A percentile compares a stretch with the other conserved stretches of the same genome.
Conservation (phyloP, 2,888 invertebrate species). For the Adelognathus sp. region DNA sequence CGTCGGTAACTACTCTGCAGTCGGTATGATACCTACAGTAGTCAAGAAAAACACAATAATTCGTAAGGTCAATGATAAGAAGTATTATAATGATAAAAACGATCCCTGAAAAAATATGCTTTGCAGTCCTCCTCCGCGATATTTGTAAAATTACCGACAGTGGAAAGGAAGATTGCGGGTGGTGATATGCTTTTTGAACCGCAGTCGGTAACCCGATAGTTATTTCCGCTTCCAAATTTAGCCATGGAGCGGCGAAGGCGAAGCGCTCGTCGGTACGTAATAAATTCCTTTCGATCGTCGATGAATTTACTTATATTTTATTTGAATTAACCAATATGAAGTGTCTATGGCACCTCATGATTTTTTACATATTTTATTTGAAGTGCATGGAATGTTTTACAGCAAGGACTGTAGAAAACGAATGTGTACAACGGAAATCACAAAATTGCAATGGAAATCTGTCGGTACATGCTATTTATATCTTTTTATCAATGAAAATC, state of each 20-base stretch:
- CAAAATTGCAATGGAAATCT: no score
- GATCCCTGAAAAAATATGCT: no score
- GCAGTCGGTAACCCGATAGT: not conserved
- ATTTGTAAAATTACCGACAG: not conserved
- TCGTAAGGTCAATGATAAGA: not conserved
- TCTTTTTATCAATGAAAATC: not conserved
- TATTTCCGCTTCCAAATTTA: not conserved
- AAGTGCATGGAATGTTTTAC: no score
- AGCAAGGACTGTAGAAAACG: no score
- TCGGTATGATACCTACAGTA: not conserved
- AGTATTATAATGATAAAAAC: not conserved
- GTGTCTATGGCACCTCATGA: no score
- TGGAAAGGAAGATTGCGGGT: not conserved
- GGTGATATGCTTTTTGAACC: not conserved
- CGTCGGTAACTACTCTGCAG: not conserved
- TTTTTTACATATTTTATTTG: no score
- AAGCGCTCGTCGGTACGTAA: not conserved
- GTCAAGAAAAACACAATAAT: not conserved
- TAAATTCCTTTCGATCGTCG: not conserved
- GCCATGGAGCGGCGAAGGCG: not conserved
- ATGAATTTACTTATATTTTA: not conserved
- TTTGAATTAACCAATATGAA: not conserved
- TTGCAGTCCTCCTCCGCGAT: no score
- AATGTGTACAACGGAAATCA: no score
- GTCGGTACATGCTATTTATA: no score